Percentiles rank a stretch among this genome's conserved stretches.
Evolutionary conservation across 2,797 vertebrate species (phyloP).

Genomic region (Pseudotriccus pelzelni): DNA sequence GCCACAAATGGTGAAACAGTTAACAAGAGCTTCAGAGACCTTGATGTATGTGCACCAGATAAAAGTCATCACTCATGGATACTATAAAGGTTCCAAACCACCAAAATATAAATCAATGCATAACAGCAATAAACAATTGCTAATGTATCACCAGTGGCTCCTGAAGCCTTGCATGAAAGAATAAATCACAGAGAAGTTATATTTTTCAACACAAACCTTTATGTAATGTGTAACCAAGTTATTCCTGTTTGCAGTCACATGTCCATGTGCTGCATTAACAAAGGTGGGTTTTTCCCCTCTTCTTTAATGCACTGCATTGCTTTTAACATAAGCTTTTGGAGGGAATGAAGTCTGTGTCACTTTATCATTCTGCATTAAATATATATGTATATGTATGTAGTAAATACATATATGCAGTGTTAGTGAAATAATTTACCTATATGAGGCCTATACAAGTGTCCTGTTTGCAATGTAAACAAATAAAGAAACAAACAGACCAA

Average conservation of each 20-base stretch:
- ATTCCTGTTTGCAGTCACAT: not conserved
- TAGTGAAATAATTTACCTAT: not conserved
- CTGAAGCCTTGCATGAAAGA: not conserved
- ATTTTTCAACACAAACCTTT: not conserved
- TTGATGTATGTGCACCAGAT: not conserved
- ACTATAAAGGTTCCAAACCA: not conserved
- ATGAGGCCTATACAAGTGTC: not conserved
- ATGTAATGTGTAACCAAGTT: fast-evolving
- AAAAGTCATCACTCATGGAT: not conserved
- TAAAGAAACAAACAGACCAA: too few relatives aligned
- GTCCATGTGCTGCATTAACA: not conserved
- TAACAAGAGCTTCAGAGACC: not conserved
- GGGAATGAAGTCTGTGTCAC: not conserved
- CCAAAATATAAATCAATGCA: not conserved
- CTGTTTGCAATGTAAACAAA: not conserved
- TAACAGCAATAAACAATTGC: not conserved
- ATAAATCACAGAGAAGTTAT: not conserved
- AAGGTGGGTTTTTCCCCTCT: fast-evolving
- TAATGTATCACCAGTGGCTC: not conserved
- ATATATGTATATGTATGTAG: not conserved
- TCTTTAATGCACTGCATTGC: not conserved
- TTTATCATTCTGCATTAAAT: not conserved
- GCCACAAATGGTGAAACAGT: not conserved
- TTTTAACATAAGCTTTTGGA: not conserved
- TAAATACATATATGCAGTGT: not conserved